phyloP scores from a whole-genome alignment of 2,888 invertebrate species.

The Acanthopleura granulata region DNA sequence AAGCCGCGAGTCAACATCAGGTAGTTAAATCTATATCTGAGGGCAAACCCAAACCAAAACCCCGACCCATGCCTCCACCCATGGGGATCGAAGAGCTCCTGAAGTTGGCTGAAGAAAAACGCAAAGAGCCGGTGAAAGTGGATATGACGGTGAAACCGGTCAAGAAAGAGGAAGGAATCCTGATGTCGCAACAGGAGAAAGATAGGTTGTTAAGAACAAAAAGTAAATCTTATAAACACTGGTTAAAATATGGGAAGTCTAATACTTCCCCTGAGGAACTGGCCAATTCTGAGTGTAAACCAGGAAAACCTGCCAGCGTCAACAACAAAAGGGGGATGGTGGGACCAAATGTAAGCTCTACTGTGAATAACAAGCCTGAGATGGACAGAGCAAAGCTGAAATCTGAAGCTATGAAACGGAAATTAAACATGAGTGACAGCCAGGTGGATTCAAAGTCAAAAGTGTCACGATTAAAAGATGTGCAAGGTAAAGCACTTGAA shows the following conservation, averaged over 20 bases:
- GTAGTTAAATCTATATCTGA: not conserved
- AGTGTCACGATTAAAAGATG: not conserved
- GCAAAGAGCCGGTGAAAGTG: slow-evolving; percentile 30
- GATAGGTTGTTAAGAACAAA: slow-evolving; percentile 38
- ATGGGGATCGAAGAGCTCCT: slow-evolving; percentile 50
- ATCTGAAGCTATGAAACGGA: no score
- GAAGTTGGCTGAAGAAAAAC: slow-evolving; percentile 49
- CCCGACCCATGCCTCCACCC: slow-evolving; percentile 36
- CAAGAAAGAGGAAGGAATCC: slow-evolving; percentile 35
- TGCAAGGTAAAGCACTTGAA: not conserved
- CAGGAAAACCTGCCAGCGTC: not conserved
- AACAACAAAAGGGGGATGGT: not conserved
- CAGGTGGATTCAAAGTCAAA: slow-evolving; percentile 14
- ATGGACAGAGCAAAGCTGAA: no score
- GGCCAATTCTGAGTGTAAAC: not conserved
- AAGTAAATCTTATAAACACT: slow-evolving; percentile 39
- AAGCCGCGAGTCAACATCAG: no score
- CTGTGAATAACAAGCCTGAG: no score
- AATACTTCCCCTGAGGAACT: slow-evolving; percentile 14
- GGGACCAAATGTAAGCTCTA: not conserved
- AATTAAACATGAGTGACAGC: no score
- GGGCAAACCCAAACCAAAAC: slow-evolving; percentile 22
- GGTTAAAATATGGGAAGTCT: slow-evolving; percentile 35
- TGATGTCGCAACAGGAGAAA: slow-evolving; percentile 53
- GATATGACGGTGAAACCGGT: slow-evolving; percentile 26